Percentiles rank a stretch among this genome's conserved stretches.
Conservation (phyloP, 1,140 invertebrate species). For the Sycobia sp. region DNA sequence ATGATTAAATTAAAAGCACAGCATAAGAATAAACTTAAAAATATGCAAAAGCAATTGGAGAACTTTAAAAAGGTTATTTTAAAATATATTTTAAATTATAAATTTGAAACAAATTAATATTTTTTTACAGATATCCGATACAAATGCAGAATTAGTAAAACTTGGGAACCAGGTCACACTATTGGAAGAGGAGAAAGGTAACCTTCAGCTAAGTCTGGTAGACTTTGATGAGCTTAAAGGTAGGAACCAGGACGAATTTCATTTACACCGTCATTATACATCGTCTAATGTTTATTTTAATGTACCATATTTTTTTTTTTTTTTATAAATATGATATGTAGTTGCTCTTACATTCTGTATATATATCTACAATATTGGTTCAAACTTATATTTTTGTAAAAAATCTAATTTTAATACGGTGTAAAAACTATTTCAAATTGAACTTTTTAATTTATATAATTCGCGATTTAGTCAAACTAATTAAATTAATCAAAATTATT, state of each 20-base stretch:
- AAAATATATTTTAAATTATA: neutral
- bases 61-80: constrained; percentile 70
- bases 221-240: constrained; percentile 80
- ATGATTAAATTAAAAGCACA: constrained; percentile 85
- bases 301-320: constrained; percentile 1
- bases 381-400: neutral
- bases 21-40: constrained; percentile 80
- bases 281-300: constrained; percentile 34
- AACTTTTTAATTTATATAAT: no score
- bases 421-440: no score
- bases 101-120: neutral
- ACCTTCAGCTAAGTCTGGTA: constrained; percentile 80
- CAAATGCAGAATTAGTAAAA: constrained; percentile 71
- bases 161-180: constrained; percentile 80
- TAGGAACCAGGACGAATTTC: constrained; percentile 62
- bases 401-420: no score
- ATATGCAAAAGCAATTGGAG: constrained; percentile 81
- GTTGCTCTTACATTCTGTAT: constrained; percentile 16
- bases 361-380: neutral
- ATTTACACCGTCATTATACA: constrained; percentile 43
- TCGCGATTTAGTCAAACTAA: no score
- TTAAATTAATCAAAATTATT: no score
- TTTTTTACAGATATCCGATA: constrained; percentile 62
- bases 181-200: constrained; percentile 89
- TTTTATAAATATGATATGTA: constrained; percentile 12